Evolutionary conservation across 2,888 invertebrate species (phyloP).

Genomic region (Torymus tubicola): DNA sequence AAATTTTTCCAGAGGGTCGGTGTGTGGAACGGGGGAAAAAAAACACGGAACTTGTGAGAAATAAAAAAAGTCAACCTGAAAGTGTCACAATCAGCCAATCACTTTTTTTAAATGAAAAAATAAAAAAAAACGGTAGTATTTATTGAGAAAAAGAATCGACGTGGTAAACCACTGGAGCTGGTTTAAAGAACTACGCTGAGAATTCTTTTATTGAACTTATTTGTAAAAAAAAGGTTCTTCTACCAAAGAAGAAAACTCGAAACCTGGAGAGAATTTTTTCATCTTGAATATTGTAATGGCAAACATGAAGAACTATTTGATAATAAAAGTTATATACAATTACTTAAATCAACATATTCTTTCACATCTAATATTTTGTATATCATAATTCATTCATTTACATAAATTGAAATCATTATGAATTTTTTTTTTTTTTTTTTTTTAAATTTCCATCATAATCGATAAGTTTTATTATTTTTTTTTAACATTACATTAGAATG

Average conservation of each 20-base stretch:
- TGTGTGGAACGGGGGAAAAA: neutral
- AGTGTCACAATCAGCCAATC: slow-evolving; percentile 57
- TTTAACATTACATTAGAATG: too few species aligned
- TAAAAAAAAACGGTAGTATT: slow-evolving; percentile 32
- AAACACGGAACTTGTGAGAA: neutral
- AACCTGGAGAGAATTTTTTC: neutral
- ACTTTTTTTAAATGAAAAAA: slow-evolving; percentile 30
- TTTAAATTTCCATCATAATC: too few species aligned
- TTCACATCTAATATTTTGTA: neutral
- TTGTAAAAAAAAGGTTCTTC: slow-evolving; percentile 7
- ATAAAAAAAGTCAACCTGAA: slow-evolving; percentile 43
- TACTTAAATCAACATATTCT: neutral
- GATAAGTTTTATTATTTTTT: too few species aligned
- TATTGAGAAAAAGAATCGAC: slow-evolving; percentile 33
- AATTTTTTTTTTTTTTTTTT: too few species aligned
- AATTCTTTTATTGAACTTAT: slow-evolving; percentile 30
- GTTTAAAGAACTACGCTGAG: slow-evolving; percentile 51
- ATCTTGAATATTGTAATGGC: slow-evolving; percentile 33
- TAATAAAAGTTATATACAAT: slow-evolving; percentile 15
- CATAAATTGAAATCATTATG: neutral
- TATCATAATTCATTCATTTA: neutral
- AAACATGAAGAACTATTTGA: slow-evolving; percentile 47
- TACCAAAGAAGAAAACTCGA: neutral
- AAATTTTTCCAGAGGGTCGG: slow-evolving; percentile 44
- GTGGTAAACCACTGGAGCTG: slow-evolving; percentile 37